phyloP scores from a whole-genome alignment of 2,888 invertebrate genomes.

The Oligia strigilis region DNA sequence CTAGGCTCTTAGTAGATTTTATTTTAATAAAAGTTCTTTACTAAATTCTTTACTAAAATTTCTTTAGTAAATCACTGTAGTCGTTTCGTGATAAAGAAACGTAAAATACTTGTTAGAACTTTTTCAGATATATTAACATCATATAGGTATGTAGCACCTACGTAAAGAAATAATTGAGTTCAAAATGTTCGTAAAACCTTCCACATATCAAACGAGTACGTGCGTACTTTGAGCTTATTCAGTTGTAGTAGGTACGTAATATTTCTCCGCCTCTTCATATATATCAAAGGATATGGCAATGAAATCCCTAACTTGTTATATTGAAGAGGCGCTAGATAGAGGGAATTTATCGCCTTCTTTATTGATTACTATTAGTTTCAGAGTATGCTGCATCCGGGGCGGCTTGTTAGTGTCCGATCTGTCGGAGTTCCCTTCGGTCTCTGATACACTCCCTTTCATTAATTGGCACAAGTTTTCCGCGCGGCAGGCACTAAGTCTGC shows the following conservation, averaged over 20 bases:
- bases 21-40: conserved; percentile 57
- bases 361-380: conserved; percentile 56
- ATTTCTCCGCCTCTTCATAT: conserved; percentile 40
- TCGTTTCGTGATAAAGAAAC: conserved; percentile 57
- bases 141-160: too few species aligned
- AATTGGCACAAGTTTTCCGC: conserved; percentile 82
- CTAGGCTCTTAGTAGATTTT: conserved; percentile 57
- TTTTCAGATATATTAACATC: conserved; percentile 49
- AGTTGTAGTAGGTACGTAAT: conserved; percentile 36
- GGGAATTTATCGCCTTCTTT: conserved; percentile 49
- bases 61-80: conserved; percentile 55
- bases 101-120: conserved; percentile 59
- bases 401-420: conserved; percentile 58
- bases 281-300: conserved; percentile 49
- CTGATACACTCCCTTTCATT: conserved; percentile 76
- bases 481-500: conserved; percentile 80
- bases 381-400: conserved; percentile 49
- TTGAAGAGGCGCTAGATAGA: conserved; percentile 53
- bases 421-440: conserved; percentile 61
- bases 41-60: conserved; percentile 53
- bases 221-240: conserved; percentile 45
- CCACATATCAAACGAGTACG: conserved; percentile 28
- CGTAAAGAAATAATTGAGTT: conserved; percentile 44
- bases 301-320: conserved; percentile 44
- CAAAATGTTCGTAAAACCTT: conserved; percentile 48